Percentiles rank a stretch among this genome's conserved stretches.
These are phyloP conservation scores for Odontomyia ornata DNA, from an alignment of 2,888 invertebrate genomes.

Conservation along the genomic window DNA sequence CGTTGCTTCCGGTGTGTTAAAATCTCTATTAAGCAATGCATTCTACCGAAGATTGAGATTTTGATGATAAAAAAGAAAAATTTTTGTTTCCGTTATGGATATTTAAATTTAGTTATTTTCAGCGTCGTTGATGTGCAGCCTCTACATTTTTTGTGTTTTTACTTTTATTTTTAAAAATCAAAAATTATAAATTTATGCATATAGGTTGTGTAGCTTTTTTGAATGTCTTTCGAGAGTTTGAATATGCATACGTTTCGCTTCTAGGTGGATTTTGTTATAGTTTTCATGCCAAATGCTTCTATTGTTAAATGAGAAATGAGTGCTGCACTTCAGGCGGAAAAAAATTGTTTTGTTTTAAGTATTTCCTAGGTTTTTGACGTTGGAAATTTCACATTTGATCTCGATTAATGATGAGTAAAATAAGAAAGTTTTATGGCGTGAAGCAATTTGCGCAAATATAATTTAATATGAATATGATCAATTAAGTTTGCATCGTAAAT, in stretches of 20 bases:
- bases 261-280: neutral
- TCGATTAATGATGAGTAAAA: neutral
- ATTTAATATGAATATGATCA: too few species aligned
- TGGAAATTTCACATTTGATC: neutral
- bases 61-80: neutral
- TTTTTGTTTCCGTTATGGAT: neutral
- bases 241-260: neutral
- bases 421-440: neutral
- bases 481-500: neutral
- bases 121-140: neutral
- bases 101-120: neutral
- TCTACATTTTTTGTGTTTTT: neutral
- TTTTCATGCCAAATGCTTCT: neutral
- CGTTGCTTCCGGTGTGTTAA: slow-evolving; percentile 3
- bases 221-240: neutral
- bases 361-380: neutral
- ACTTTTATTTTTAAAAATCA: neutral
- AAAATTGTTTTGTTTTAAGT: neutral
- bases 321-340: slow-evolving; percentile 15
- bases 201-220: neutral
- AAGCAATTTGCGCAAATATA: too few species aligned
- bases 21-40: slow-evolving; percentile 16
- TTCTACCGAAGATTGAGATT: neutral
- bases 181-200: slow-evolving; percentile 20
- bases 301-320: neutral